Conservation (phyloP, 2,113 vertebrate genomes). For the Psammodynastes pulverulentus region DNA sequence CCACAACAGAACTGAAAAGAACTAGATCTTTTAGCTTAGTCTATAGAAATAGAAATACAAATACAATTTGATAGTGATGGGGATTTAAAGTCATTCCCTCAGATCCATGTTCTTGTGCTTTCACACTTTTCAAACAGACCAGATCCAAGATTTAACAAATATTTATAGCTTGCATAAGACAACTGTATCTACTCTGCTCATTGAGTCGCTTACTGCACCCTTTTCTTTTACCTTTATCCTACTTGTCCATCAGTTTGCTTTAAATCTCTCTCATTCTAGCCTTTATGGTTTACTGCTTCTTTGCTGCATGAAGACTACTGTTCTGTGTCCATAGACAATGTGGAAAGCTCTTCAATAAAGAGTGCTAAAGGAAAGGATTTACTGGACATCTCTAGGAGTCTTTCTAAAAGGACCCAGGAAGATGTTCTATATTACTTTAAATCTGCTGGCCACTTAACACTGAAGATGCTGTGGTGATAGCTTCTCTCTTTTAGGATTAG, state of each 20-base stretch:
- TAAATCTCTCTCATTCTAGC: not conserved
- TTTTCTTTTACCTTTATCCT: not conserved
- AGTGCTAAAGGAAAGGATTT: not conserved
- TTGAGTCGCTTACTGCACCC: not conserved
- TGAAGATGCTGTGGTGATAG: not conserved
- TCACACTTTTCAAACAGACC: not conserved
- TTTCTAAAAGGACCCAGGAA: not conserved
- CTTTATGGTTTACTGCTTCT: not conserved
- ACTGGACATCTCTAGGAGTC: no score
- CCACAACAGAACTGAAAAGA: not conserved
- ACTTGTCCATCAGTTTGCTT: not conserved
- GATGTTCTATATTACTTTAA: not conserved
- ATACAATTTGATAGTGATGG: not conserved
- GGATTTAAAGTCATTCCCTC: not conserved
- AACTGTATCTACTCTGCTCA: not conserved
- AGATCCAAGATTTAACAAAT: not conserved
- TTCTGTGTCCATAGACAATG: not conserved
- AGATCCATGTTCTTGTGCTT: not conserved
- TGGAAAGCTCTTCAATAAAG: not conserved
- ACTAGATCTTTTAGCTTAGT: not conserved
- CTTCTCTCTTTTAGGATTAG: not conserved
- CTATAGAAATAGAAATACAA: no score
- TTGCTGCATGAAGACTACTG: not conserved
- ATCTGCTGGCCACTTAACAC: not conserved
- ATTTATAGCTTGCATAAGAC: not conserved